Evolutionary conservation across 2,888 invertebrate species (phyloP), one percentile per base, ranked within the genome.

Genomic region (Drosophila fulvimacula): DNA sequence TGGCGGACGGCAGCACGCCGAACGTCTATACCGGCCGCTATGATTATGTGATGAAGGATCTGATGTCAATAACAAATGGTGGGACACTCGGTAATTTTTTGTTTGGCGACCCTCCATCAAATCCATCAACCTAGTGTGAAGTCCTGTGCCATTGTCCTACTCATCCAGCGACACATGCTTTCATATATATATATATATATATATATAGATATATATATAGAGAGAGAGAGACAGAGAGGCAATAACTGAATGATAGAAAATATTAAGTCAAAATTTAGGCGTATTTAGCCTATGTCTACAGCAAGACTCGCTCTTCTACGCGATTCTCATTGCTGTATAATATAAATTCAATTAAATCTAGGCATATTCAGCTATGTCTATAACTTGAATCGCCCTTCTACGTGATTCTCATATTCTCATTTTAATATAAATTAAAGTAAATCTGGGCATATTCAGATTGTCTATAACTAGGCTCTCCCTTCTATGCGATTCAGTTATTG

Each of bases 21-120:
- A 91, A 91, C 64, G 88, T 89, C 10, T 92, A 92, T 63, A 86
- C 91, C 3, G 91, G 91, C 21, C 91, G 92, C 11, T 92, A 91
- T 65, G 92, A 92, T 76, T 92, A 92, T 76, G 92, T 92, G 49
- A 92, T 92, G 92, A 92, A 92, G 85, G 92, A 92, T 77, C 71
- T 92, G 64, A 89, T 92, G 89, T 92, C 92, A 46, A 92, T 92
- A 79, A 92, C 91, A 69, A 92, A 92, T 86, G 92, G 92, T 88
- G 91, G 91, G 74, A 87, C 90, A 76, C 77, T 81, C 74, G 91
- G 90, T 82, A 91, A 89, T 90, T 89, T 75, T 79, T 63, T 61
- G 57, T 58, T 51, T 56, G 44, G 39, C 42, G 36, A 51, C 36
- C 51, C 24, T n/a, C 36, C 60, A 61, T 52, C 64, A 42, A 21